Evolutionary conservation across 2,797 vertebrate genomes (phyloP), one percentile per base, ranked within the genome.

Genomic region (Hyperoplus lanceolatus): DNA sequence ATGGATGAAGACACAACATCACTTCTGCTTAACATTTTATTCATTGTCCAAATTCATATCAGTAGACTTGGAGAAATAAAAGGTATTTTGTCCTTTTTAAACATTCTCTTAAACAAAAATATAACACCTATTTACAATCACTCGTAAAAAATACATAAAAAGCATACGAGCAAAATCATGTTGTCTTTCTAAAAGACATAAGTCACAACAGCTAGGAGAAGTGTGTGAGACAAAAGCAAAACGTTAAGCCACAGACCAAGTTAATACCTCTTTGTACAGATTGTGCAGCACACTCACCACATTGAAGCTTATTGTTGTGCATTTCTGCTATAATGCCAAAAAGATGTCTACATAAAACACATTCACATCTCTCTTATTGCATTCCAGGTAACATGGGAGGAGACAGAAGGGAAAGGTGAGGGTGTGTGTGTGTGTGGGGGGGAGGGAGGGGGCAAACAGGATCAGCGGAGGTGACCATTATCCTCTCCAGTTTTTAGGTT

Each of bases 181-280:
- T 90, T 96, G 97, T 98, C 97, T 98, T 98, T 98, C 97, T 98
- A 96, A 98, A 98, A 98, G 97, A 98, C 97, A 96, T 98, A 98
- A 97, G 94, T 96, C 86, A 93, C 96, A 92, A 96, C 95, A 96
- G 95, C 96, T 96, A 97, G 95, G 93, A 96, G 95, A 96, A 96
- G 95, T 93, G 95, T 94, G 94, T 29, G 29, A 96, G 95, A 96
- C 94, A 89, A 95, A 89, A 87, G 89, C 85, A 79, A 85, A 29
- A 88, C 75, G 64, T 60, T 61, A 95, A 96, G 95, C 95, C 94
- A 95, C 95, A 96, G 94, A 91, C 95, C 92, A 90, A 93, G 94
- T 94, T 94, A 95, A 95, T 93, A 95, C 94, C 95, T 89, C 81
- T 90, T 95, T 95, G 96, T 95, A 96, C 93, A 94, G 95, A 95